Conservation (phyloP, 1,140 invertebrate genomes). For the Zaprionus ghesquierei region DNA sequence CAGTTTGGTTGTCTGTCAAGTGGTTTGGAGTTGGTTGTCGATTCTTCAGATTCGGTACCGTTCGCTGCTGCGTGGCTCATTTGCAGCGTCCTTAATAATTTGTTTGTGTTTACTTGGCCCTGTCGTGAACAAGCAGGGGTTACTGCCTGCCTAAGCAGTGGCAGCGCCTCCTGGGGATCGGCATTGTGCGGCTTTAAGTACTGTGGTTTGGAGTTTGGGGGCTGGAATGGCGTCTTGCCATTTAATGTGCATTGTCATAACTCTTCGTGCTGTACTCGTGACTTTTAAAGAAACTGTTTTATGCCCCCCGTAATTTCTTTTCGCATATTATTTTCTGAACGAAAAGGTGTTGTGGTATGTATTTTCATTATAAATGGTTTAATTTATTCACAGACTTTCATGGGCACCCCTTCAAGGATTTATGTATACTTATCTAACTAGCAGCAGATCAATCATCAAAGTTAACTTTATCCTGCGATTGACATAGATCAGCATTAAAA, state of each 20-base stretch:
- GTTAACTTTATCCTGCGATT: conserved; percentile 68
- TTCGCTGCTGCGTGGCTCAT: conserved; percentile 55
- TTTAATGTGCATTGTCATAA: conserved; percentile 56
- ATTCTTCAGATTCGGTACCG: conserved; percentile 62
- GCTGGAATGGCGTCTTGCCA: conserved; percentile 14
- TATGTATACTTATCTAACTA: conserved; percentile 59
- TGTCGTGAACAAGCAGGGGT: not conserved
- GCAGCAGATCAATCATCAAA: conserved; percentile 52
- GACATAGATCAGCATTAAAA: conserved; percentile 75
- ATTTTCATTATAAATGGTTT: conserved; percentile 76
- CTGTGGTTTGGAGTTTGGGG: not conserved
- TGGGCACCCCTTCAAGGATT: conserved; percentile 58
- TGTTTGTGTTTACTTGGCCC: conserved; percentile 71
- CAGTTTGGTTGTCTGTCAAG: conserved; percentile 53
- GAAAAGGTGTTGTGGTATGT: conserved; percentile 63
- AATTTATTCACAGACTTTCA: conserved; percentile 77
- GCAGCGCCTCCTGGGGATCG: not conserved
- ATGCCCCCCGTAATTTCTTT: not conserved
- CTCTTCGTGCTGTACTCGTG: conserved; percentile 37
- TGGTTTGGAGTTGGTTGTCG: conserved; percentile 48
- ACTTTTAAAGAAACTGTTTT: conserved; percentile 80
- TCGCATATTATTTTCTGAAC: not conserved
- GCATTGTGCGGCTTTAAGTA: too few species aligned
- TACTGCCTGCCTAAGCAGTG: not conserved
- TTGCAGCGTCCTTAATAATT: conserved; percentile 73